Evolutionary conservation across 2,888 invertebrate species (phyloP).

Genomic region (Scrobipalpa costella): DNA sequence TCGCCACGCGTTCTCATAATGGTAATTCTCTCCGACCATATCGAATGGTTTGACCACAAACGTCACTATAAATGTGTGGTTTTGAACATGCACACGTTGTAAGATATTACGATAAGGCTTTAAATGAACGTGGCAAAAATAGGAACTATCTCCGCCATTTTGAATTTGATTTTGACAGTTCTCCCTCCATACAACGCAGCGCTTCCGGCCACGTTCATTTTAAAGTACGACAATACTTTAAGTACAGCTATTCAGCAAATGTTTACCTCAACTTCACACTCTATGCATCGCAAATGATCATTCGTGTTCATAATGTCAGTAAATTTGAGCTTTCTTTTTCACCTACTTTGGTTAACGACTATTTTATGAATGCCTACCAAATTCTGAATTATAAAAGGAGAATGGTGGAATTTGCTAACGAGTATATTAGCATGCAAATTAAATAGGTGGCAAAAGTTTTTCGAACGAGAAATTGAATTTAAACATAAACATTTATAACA

Average conservation of each 20-base stretch:
- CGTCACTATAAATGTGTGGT: not conserved
- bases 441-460: conserved; percentile 19
- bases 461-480: not conserved
- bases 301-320: not conserved
- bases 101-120: too few relatives aligned
- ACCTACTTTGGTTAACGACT: conserved; percentile 3
- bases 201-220: too few relatives aligned
- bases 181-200: too few relatives aligned
- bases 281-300: not conserved
- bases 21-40: not conserved
- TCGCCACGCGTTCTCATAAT: conserved; percentile 1
- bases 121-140: too few relatives aligned
- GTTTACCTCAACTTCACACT: conserved; percentile 20
- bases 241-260: conserved; percentile 20
- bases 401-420: conserved; percentile 15
- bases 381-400: not conserved
- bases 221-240: too few relatives aligned
- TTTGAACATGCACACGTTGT: conserved; percentile 10
- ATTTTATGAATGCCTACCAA: not conserved
- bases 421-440: conserved; percentile 12
- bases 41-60: conserved; percentile 17
- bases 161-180: too few relatives aligned
- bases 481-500: not conserved
- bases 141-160: too few relatives aligned
- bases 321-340: conserved; percentile 22